A percentile compares a stretch with the other conserved stretches of the same genome.
Evolutionary conservation across 30 jellyfish, hydroid and myxozoan genomes (phyloP).

Genomic region (Hydra vulgaris): DNA sequence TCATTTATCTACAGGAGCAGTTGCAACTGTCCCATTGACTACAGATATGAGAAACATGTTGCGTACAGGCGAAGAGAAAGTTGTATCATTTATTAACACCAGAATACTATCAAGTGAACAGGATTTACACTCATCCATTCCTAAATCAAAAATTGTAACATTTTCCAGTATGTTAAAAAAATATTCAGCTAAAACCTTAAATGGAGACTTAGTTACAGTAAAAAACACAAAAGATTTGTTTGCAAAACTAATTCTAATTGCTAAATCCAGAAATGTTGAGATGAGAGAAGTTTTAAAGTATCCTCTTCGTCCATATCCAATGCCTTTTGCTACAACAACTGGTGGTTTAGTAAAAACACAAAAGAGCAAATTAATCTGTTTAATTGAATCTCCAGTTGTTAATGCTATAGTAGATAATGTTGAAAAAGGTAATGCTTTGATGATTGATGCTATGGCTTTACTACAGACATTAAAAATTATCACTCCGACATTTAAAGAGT

Average conservation of each 20-base stretch:
- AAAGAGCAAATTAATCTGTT: not conserved
- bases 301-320: no score
- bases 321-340: no score
- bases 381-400: constrained; percentile 15
- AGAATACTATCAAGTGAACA: constrained; percentile 4
- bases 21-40: constrained; percentile 1
- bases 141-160: constrained; percentile 3
- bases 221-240: no score
- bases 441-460: constrained; percentile 53
- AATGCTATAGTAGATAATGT: constrained; percentile 16
- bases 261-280: constrained; percentile 32
- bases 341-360: no score
- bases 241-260: constrained; percentile 40
- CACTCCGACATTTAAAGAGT: no score
- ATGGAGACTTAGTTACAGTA: constrained; percentile 15
- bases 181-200: not conserved
- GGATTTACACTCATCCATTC: not conserved
- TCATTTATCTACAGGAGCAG: constrained; percentile 1
- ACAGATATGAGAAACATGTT: no score
- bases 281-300: no score
- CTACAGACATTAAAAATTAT: no score
- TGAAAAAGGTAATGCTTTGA: not conserved
- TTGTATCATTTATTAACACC: no score
- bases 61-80: no score
- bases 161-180: constrained; percentile 1